phyloP scores from a whole-genome alignment of 1,140 invertebrate species.

The Nautilus pompilius region DNA sequence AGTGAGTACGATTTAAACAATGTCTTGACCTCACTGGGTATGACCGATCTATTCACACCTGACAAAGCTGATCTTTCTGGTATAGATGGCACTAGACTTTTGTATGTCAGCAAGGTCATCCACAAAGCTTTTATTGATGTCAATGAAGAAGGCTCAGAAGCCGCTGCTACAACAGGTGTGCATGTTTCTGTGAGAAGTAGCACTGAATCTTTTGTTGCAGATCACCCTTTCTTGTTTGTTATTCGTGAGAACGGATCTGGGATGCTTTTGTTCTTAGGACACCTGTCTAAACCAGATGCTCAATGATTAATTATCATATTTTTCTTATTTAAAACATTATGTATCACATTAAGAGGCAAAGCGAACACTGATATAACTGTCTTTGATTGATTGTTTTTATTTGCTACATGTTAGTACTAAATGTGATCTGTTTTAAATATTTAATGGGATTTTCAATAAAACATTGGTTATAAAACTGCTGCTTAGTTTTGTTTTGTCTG shows the following conservation, averaged over 20 bases:
- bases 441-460: no score
- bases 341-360: no score
- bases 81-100: slow-evolving; percentile 21
- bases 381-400: no score
- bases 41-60: slow-evolving; percentile 63
- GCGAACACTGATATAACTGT: no score
- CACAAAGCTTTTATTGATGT: slow-evolving; percentile 55
- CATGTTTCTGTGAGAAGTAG: no score
- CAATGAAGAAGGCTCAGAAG: slow-evolving; percentile 56
- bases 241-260: slow-evolving; percentile 61
- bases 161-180: slow-evolving; percentile 54
- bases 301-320: no score
- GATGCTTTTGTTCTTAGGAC: slow-evolving; percentile 46
- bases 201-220: slow-evolving; percentile 68
- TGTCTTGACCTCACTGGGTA: slow-evolving; percentile 56
- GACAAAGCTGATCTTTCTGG: slow-evolving; percentile 62
- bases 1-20: slow-evolving; percentile 59
- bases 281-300: no score
- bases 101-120: slow-evolving; percentile 30
- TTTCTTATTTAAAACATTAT: no score
- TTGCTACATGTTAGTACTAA: no score
- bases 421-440: no score
- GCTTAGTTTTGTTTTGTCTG: no score
- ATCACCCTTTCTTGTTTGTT: slow-evolving; percentile 76
- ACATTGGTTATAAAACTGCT: no score